Percentiles rank a stretch among this genome's conserved stretches.
These are phyloP conservation scores for Papilio xuthus DNA, from an alignment of 1,140 invertebrate genomes.

Conservation along the genomic window DNA sequence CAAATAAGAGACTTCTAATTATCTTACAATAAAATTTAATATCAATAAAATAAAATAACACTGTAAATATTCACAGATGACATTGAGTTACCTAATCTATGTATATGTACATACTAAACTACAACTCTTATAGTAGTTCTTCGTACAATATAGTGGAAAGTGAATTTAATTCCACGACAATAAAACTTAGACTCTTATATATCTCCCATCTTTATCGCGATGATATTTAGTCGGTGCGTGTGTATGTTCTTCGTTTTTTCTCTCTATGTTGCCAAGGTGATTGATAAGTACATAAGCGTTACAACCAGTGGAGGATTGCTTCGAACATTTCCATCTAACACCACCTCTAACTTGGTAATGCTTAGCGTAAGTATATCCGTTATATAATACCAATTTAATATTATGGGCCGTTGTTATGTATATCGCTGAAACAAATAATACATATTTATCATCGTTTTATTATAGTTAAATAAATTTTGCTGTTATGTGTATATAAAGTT, in stretches of 20 bases:
- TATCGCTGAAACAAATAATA: conserved; percentile 33
- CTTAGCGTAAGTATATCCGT: conserved; percentile 47
- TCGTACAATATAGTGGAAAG: too few relatives aligned
- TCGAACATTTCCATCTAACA: conserved; percentile 49
- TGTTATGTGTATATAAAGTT: too few relatives aligned
- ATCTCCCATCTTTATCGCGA: conserved; percentile 30
- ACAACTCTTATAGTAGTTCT: too few relatives aligned
- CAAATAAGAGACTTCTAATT: too few relatives aligned
- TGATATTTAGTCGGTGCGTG: conserved; percentile 43
- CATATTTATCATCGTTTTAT: background rate
- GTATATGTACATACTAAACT: too few relatives aligned
- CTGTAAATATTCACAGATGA: too few relatives aligned
- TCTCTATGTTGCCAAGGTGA: conserved; percentile 34
- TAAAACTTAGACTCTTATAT: conserved; percentile 29
- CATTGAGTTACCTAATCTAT: too few relatives aligned
- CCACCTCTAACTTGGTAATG: conserved; percentile 46
- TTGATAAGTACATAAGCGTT: conserved; percentile 42
- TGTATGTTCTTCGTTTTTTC: conserved; percentile 21
- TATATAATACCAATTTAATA: conserved; percentile 37
- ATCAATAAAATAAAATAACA: too few relatives aligned
- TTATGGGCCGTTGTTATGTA: conserved; percentile 40
- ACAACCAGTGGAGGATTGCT: conserved; percentile 40
- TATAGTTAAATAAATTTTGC: too few relatives aligned
- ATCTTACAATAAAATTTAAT: too few relatives aligned
- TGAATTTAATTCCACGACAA: too few relatives aligned